Conservation (phyloP, 1,140 invertebrate genomes). For the Calosoma granatense region DNA sequence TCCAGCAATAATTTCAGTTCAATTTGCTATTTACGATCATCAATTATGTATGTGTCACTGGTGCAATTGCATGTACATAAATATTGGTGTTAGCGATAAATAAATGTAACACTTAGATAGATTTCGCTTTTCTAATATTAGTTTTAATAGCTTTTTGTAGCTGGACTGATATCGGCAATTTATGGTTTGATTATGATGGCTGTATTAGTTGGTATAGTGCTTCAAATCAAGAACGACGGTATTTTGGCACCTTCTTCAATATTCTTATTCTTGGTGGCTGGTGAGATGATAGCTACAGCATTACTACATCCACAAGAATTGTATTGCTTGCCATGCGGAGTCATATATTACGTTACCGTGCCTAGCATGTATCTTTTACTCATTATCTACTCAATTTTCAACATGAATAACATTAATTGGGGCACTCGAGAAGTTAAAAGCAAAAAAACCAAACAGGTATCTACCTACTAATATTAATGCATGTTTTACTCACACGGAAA, state of each 20-base stretch:
- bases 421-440: constrained; percentile 66
- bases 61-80: no score
- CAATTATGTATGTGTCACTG: no score
- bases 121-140: no score
- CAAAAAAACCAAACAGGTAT: constrained; percentile 9
- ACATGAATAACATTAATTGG: constrained; percentile 85
- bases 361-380: constrained; percentile 90
- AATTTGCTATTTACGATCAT: no score
- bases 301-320: constrained; percentile 80
- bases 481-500: no score
- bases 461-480: not conserved
- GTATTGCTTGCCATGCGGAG: constrained; percentile 60
- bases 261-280: constrained; percentile 55
- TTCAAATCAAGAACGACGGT: constrained; percentile 73
- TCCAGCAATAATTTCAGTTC: no score
- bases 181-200: constrained; percentile 91
- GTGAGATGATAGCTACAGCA: constrained; percentile 56
- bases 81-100: no score
- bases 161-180: constrained; percentile 60
- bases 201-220: constrained; percentile 75
- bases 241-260: constrained; percentile 67
- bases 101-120: no score
- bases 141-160: constrained; percentile 67
- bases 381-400: constrained; percentile 84
- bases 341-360: constrained; percentile 85